Conservation (phyloP, 2,888 invertebrate species). For the Oligia latruncula region DNA sequence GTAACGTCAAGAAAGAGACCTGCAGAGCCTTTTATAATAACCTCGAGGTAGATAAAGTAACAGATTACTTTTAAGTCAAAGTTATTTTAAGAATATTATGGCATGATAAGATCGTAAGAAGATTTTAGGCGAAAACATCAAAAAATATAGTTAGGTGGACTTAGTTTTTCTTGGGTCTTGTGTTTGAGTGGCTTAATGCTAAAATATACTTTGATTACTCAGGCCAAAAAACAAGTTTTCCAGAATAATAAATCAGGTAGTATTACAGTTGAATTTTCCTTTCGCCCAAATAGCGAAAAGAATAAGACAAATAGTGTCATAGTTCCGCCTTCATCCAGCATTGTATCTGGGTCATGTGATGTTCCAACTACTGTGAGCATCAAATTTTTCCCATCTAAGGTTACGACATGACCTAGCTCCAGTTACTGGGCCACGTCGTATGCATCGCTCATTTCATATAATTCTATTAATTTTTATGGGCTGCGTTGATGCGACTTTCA, state of each 20-base stretch:
- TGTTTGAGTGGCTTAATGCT: constrained; percentile 8
- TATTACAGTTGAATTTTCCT: constrained; percentile 3
- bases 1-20: not conserved
- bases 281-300: constrained; percentile 34
- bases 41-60: not conserved
- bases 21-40: not conserved
- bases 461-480: constrained; percentile 44
- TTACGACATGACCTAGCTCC: constrained; percentile 82
- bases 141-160: not conserved
- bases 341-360: constrained; percentile 70
- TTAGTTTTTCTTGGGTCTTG: not conserved
- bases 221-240: constrained; percentile 1
- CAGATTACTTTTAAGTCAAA: not conserved
- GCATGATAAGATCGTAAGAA: not conserved
- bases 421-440: constrained; percentile 65
- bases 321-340: constrained; percentile 44
- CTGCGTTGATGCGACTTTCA: constrained; percentile 42
- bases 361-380: constrained; percentile 64
- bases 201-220: not conserved
- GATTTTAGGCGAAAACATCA: not conserved
- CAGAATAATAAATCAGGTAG: not conserved
- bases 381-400: constrained; percentile 71
- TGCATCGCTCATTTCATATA: constrained; percentile 49
- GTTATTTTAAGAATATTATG: constrained; percentile 9
- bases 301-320: constrained; percentile 45